Evolutionary conservation across 92 coral and sea anemone genomes (phyloP), one percentile per base, ranked within the genome.

Genomic region (Paragorgia papillata): DNA sequence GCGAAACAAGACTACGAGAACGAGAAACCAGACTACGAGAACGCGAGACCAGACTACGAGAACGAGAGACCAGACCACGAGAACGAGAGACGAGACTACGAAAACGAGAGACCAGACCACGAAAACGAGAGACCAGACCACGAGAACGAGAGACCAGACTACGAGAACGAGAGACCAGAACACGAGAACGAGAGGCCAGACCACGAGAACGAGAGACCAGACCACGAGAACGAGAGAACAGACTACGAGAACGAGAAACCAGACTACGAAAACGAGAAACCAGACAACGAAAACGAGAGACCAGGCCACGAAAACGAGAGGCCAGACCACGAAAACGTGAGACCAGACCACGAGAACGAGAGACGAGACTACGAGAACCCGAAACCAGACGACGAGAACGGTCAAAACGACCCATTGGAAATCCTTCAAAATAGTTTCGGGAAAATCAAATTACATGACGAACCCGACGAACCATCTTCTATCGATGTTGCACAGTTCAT

Each of bases 401-500:
- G 9, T 35, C 20, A 18, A 10, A 14, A 35, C 14, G 35, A 14
- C 9, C 28, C 40, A 3, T 15, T 28, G 0, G 20, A 35, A 9
- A 60, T 26, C 2, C 15, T 30, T 26, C 37, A 28, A 15, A 15
- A 28, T 56, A 3, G 7, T 22, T 22, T 56, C 7, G 9, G 30
- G 62, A 29, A 22, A 56, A 22, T 56, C 30, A 28, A 56, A 3
- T 28, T 22, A 28, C 13, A 28, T 2, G 33, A 56, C 14, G 31
- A n/a, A n/a, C n/a, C n/a, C n/a, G n/a, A n/a, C n/a, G n/a, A 56
- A 56, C 62, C 62, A 7, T 51, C 58, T 8, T 22, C 62, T 3
- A 22, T 56, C 5, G 22, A 15, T 22, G 62, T 56, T 22, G 62
- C 62, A 22, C 62, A 56, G 62, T 56, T 56, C 62, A 56, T 56